These are phyloP conservation scores for Mohoua ochrocephala DNA, from an alignment of 2,113 vertebrate species.

Conservation along the genomic window DNA sequence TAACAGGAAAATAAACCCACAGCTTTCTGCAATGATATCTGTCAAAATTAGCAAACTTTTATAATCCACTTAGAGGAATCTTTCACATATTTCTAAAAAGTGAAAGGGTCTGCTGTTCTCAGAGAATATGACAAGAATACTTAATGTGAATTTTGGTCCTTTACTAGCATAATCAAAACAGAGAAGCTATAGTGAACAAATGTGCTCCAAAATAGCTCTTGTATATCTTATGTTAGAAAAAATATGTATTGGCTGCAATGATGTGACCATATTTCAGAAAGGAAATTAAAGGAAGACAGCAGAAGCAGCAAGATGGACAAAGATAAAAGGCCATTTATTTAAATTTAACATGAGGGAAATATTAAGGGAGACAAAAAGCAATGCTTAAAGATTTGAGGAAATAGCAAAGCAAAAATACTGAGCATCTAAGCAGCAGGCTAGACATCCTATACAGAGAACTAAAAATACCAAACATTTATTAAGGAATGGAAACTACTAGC, in stretches of 20 bases:
- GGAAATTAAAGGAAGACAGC: slow-evolving; percentile 23
- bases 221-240: background rate
- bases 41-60: background rate
- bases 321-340: slow-evolving; percentile 62
- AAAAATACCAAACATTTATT: background rate
- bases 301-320: slow-evolving; percentile 12
- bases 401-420: slow-evolving; percentile 40
- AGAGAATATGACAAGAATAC: background rate
- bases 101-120: background rate
- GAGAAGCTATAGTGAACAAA: background rate
- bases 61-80: background rate
- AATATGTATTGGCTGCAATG: background rate
- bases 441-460: background rate
- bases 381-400: slow-evolving; percentile 28
- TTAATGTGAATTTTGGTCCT: background rate
- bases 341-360: slow-evolving; percentile 53
- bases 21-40: background rate
- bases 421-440: slow-evolving; percentile 16
- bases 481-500: background rate
- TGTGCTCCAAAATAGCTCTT: background rate
- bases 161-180: background rate
- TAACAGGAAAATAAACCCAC: background rate
- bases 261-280: background rate
- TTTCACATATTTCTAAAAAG: background rate
- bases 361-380: slow-evolving; percentile 37